Evolutionary conservation across 2,888 invertebrate genomes (phyloP), one percentile per base, ranked within the genome.

Genomic region (Eumerus sabulonum): DNA sequence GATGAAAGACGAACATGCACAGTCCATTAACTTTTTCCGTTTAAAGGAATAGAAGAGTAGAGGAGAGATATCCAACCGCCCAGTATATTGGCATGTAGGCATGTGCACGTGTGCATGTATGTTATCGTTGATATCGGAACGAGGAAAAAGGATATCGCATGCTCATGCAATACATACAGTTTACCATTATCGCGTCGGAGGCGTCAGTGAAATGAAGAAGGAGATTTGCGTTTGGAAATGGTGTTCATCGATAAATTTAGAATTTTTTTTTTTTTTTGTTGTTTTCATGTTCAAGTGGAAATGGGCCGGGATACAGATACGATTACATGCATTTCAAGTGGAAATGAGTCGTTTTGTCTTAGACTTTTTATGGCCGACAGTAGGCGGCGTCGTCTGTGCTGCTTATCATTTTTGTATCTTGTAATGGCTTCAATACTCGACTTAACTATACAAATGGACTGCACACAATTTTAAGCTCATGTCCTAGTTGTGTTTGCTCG

Each of bases 1-100:
- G 87, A 86, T 87, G 86, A 87, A 85, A 84, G 86, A 85, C 86
- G 86, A 88, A 87, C 87, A 87, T 88, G 87, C 85, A 85, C 88
- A 86, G 86, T 85, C 87, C 87, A 88, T 88, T 88, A 88, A 87
- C 84, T 88, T 86, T 85, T 84, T 76, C 82, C 82, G 54, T 68
- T 77, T 53, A 54, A 74, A 64, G 56, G 67, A 54, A 60, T 50
- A 50, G 14, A 42, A 40, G 35, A 38, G 9, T 13, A 18, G n/a
- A 44, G 45, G 42, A 50, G 54, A 36, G 35, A 57, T 48, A 18
- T 40, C 48, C 35, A 40, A 17, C 47, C 27, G 27, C 27, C 27
- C 27, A 27, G 27, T 27, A 27, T 27, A 27, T 27, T 2, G 27
- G 27, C 7, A 27, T 27, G 27, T 27, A 27, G 27, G 3, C 27